Conservation (phyloP, 2,797 vertebrate genomes). For the Cheracebus regulus region DNA sequence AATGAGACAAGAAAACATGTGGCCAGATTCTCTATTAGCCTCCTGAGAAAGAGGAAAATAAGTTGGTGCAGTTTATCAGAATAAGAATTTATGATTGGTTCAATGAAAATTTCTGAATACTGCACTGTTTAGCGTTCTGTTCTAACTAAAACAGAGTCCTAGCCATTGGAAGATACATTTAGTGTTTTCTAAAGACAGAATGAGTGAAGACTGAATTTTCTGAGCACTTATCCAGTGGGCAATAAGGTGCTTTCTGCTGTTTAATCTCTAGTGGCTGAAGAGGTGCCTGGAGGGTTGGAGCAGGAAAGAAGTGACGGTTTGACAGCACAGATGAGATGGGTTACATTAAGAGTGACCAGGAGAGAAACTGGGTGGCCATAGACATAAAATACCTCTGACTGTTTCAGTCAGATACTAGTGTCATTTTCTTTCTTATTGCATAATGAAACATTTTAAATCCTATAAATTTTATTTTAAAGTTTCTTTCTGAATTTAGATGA, state of each 20-base stretch:
- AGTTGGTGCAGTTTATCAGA: not conserved
- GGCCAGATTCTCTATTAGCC: not conserved
- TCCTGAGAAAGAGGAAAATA: not conserved
- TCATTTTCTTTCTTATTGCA: not conserved
- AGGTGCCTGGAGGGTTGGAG: not conserved
- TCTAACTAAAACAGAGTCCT: not conserved
- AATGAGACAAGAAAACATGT: not conserved
- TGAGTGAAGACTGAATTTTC: not conserved
- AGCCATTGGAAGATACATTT: not conserved
- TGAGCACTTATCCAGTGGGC: not conserved
- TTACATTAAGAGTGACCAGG: not conserved
- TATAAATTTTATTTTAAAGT: not conserved
- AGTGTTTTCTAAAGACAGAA: not conserved
- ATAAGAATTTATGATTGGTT: not conserved
- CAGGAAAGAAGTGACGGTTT: not conserved
- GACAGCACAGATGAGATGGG: not conserved
- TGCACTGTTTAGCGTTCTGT: not conserved
- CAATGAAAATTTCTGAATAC: not conserved
- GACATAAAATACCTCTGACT: not conserved
- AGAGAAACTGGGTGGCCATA: not conserved
- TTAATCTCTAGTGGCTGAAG: not conserved
- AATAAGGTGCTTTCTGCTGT: not conserved
- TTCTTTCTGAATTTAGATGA: conserved; percentile 56
- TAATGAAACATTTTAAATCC: conserved; percentile 1
- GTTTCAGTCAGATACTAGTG: not conserved